Conservation (phyloP, 2,113 vertebrate species). For the Campylorhamphus procurvoides region DNA sequence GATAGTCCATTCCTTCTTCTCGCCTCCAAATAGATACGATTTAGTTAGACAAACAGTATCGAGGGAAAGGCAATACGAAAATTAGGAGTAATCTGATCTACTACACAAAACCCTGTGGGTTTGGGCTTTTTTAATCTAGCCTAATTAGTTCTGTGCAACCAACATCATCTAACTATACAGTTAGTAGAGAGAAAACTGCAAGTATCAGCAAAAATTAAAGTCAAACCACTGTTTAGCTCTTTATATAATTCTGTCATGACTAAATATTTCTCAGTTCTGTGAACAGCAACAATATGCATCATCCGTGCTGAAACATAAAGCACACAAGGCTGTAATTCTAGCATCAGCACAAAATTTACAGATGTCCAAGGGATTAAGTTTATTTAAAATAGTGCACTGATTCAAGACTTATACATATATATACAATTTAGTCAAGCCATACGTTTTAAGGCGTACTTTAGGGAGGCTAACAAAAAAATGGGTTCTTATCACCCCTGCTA, state of each 20-base stretch:
- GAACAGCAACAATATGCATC: background rate
- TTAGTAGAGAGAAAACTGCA: background rate
- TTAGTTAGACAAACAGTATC: background rate
- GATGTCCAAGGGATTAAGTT: background rate
- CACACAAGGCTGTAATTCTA: background rate
- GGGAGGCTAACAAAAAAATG: background rate
- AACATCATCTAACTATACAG: background rate
- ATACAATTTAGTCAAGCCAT: background rate
- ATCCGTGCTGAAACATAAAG: background rate
- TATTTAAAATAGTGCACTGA: background rate
- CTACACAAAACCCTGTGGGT: background rate
- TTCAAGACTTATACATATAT: background rate
- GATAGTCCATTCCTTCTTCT: background rate
- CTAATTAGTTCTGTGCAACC: background rate
- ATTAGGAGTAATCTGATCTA: background rate
- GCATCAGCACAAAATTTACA: background rate
- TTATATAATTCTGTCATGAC: background rate
- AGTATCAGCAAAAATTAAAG: background rate
- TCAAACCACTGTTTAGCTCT: background rate
- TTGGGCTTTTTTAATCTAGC: background rate
- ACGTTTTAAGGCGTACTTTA: background rate
- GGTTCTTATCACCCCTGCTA: background rate
- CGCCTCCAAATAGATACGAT: background rate
- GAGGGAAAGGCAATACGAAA: background rate
- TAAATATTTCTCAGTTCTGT: background rate